Base-by-base conservation (phyloP, 2,888 invertebrate species). In the Trichopoda pennipes region DNA sequence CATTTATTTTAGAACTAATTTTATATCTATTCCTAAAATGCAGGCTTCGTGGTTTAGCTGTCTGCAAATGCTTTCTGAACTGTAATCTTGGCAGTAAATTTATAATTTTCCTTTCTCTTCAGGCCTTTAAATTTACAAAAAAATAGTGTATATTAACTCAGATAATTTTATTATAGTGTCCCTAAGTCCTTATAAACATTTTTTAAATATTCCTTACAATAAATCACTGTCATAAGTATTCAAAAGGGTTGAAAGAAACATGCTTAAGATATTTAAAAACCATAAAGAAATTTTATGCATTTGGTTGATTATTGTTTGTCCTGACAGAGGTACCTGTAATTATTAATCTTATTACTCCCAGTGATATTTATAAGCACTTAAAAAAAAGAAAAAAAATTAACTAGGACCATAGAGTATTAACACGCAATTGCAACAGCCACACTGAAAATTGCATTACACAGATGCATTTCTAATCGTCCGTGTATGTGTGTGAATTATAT, bases 391-490 rank as follows among this genome's bases (percentile, higher is more conserved):
- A 28, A 28, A 28, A 28, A 28, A 28, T 28, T 75, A 64, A 42
- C 49, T 60, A 60, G 1, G 23, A 60, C 14, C 9, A 55, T 49
- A 42, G 35, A 56, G 38, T 51, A 74, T 49, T 19, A 44, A 47
- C 49, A 69, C 63, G 68, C 80, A 74, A 80, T 63, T 74, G 74
- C 74, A 80, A 56, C 68, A 9, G 21, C 16, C 19, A 32, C 28
- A 28, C 23, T 56, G 44, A 47, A 35, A 56, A 68, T 19, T 14
- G 53, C 55, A 55, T 53, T 66, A 66, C n/a, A 74, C 64, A 73
- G 68, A 60, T 70, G 53, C 56, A 55, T 68, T 32, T 35, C 12
- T 1, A 38, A 38, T 6, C 32, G 1, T 9, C 16, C 19, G 23
- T n/a, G 23, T 53, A 12, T 56, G 14, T 35, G 14, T 58, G 6